Evolutionary conservation across 2,888 invertebrate genomes (phyloP), one percentile per base, ranked within the genome.

Genomic region (Odontocerum albicorne): DNA sequence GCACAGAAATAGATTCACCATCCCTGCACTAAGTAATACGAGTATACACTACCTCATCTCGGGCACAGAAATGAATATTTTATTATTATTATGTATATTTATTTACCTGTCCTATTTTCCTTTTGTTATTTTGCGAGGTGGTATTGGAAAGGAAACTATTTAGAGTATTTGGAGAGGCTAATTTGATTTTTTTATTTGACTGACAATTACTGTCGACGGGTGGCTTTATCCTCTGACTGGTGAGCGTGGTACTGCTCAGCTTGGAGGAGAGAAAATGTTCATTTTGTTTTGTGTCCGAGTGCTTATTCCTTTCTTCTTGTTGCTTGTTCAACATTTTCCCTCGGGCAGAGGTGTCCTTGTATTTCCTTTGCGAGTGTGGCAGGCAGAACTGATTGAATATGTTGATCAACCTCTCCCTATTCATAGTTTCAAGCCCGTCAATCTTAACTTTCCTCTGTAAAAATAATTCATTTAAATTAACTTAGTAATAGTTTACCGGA

Each of bases 371-470:
- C 0, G 75, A 73, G 39, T 72, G 72, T 2, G 78, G 78, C 1
- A 77, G 70, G 63, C 77, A 78, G 63, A 66, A 78, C 45, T 73
- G 67, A 53, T 74, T 74, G 61, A 76, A 77, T 56, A 77, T 35
- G 8, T 74, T 69, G 55, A 78, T 63, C 27, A 78, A 62, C n/a
- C 73, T 69, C 22, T 71, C 70, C 15, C 56, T 33, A 7, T 33
- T 16, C 55, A 55, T 56, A 7, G 36, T 12, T 16, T 49, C 42
- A 8, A 56, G 21, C 7, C 47, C 49, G 22, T 49, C 42, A 3
- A 59, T 36, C 44, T 59, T 59, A 17, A 61, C 20, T 40, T 32
- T 47, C 49, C 61, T 61, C 61, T 61, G 49, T 36, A 58, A 49
- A n/a, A n/a, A n/a, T n/a, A n/a, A n/a, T n/a, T n/a, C n/a, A n/a